A percentile compares a stretch with the other conserved stretches of the same genome.
Evolutionary conservation across 2,113 vertebrate species (phyloP).

Genomic region (Rissa tridactyla): DNA sequence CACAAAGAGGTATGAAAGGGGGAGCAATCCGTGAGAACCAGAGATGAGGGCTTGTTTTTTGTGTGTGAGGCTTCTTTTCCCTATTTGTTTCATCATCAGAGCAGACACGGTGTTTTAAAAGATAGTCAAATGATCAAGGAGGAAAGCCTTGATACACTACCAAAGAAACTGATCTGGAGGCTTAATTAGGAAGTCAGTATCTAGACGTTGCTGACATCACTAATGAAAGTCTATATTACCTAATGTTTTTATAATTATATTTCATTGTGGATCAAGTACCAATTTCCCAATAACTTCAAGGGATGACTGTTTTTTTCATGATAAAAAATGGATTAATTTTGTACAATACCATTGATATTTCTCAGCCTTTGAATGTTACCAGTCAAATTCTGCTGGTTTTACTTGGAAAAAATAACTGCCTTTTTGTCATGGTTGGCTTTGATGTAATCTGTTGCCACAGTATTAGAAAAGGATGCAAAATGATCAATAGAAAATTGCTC

Average conservation of each 20-base stretch:
- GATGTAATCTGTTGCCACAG: background rate
- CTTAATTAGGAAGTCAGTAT: background rate
- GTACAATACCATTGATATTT: background rate
- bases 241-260: background rate
- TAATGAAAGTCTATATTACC: background rate
- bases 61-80: background rate
- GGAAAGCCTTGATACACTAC: background rate
- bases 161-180: background rate
- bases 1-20: background rate
- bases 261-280: background rate
- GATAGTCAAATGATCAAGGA: background rate
- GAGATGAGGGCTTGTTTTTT: background rate
- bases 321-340: background rate
- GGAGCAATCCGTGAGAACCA: background rate
- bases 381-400: background rate
- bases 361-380: background rate
- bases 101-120: background rate
- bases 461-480: background rate
- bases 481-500: background rate
- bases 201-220: background rate
- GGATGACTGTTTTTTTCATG: background rate
- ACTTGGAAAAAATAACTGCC: background rate
- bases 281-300: background rate
- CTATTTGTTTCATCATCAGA: background rate
- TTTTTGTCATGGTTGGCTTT: background rate